phyloP scores from a whole-genome alignment of 2,113 vertebrate species.

The Psittacus erithacus region DNA sequence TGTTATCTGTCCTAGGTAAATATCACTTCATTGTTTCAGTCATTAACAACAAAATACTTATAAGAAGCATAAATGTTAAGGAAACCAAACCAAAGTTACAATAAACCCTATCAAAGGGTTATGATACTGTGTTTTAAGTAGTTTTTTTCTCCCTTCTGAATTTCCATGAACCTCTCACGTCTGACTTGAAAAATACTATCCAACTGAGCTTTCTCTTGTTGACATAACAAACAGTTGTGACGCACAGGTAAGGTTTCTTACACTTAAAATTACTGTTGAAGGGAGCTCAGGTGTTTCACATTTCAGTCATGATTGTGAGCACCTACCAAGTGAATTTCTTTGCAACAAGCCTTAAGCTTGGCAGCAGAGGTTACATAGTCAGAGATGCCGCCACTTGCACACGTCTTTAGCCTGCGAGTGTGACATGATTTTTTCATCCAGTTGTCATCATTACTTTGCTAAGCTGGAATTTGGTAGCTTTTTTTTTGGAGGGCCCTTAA shows the following conservation, averaged over 20 bases:
- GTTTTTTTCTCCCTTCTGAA: background rate
- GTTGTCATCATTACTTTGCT: background rate
- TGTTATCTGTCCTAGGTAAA: background rate
- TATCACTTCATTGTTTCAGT: background rate
- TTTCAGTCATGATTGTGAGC: background rate
- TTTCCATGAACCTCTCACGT: background rate
- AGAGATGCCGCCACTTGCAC: background rate
- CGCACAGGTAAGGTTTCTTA: background rate
- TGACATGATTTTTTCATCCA: background rate
- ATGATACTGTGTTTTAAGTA: background rate
- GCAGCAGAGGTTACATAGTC: background rate
- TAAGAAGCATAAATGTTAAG: background rate
- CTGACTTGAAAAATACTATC: background rate
- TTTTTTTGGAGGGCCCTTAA: background rate
- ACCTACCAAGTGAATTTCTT: background rate
- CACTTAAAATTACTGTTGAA: background rate
- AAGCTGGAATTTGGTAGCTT: background rate
- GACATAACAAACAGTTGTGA: background rate
- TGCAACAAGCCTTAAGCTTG: background rate
- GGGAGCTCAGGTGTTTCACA: background rate
- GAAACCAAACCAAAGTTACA: background rate
- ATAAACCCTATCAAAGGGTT: background rate
- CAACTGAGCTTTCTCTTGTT: background rate
- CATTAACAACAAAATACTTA: background rate
- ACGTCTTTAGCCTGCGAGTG: background rate